Evolutionary conservation across 2,797 vertebrate genomes (phyloP).

Genomic region (Epinephelus awoara): DNA sequence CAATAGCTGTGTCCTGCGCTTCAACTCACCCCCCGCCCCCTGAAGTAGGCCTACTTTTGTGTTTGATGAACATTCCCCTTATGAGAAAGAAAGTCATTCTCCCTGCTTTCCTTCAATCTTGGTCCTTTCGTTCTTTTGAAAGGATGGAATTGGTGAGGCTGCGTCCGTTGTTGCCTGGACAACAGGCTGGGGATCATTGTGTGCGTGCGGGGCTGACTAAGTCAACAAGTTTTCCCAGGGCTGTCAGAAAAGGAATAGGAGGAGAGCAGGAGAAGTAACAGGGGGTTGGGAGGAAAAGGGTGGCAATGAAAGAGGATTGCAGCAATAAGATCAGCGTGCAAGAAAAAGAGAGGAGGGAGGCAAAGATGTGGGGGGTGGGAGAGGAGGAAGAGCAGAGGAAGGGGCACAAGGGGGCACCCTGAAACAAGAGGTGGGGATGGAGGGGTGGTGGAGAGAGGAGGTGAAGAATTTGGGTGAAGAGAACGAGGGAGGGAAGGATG

Average conservation of each 20-base stretch:
- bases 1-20: slow-evolving; percentile 26
- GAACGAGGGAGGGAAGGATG: slow-evolving; percentile 24
- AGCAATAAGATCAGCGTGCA: slow-evolving; percentile 73
- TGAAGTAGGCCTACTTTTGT: slow-evolving; percentile 55
- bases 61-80: slow-evolving; percentile 70
- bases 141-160: slow-evolving; percentile 76
- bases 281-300: slow-evolving; percentile 23
- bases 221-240: slow-evolving; percentile 88
- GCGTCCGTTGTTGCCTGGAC: slow-evolving; percentile 81
- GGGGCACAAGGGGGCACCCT: slow-evolving; percentile 24
- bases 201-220: slow-evolving; percentile 66
- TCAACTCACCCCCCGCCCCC: slow-evolving; percentile 55
- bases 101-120: slow-evolving; percentile 70
- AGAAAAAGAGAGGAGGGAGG: slow-evolving; percentile 51
- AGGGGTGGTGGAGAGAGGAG: slow-evolving; percentile 43
- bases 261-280: slow-evolving; percentile 43
- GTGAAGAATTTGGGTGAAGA: slow-evolving; percentile 47
- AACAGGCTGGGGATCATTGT: slow-evolving; percentile 78
- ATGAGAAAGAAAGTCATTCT: slow-evolving; percentile 81
- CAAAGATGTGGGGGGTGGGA: slow-evolving; percentile 31
- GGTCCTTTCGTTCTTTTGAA: slow-evolving; percentile 77
- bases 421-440: slow-evolving; percentile 60
- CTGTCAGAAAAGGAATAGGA: slow-evolving; percentile 69
- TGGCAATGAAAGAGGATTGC: slow-evolving; percentile 68
- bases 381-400: slow-evolving; percentile 17